Percentiles rank a stretch among this genome's conserved stretches.
phyloP scores from a whole-genome alignment of 2,888 invertebrate genomes.

The Lomographa bimaculata region DNA sequence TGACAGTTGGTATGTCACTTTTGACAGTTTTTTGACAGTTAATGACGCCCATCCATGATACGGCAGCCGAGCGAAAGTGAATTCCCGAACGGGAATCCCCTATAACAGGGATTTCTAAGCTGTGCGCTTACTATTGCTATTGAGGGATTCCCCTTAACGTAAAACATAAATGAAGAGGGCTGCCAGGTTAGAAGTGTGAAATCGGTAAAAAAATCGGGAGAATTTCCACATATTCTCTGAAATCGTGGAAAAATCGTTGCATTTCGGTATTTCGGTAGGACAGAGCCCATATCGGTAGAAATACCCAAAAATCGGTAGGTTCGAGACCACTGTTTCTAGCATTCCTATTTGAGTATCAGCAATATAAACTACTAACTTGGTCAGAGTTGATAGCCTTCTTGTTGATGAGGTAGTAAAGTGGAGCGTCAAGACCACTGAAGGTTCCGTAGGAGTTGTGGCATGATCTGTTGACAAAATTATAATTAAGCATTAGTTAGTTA shows the following conservation, averaged over 20 bases:
- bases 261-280: conserved; percentile 1
- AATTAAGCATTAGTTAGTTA: too few relatives aligned
- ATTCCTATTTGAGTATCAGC: too few relatives aligned
- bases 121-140: too few relatives aligned
- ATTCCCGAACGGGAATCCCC: too few relatives aligned
- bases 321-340: conserved; percentile 2
- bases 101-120: too few relatives aligned
- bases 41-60: too few relatives aligned
- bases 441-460: conserved; percentile 78
- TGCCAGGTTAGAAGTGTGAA: not conserved
- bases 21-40: too few relatives aligned
- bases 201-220: not conserved
- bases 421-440: conserved; percentile 80
- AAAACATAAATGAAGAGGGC: not conserved
- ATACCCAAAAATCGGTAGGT: conserved; percentile 1
- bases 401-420: conserved; percentile 82
- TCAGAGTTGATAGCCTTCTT: conserved; percentile 79
- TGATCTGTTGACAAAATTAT: conserved; percentile 60
- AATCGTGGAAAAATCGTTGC: conserved; percentile 2
- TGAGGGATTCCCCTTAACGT: too few relatives aligned
- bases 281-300: too few relatives aligned
- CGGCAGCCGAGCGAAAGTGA: too few relatives aligned
- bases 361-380: conserved; percentile 45
- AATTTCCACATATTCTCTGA: conserved; percentile 2
- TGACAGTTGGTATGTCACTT: too few relatives aligned